Evolutionary conservation across 64 coral and sea anemone genomes (phyloP), one percentile per base, ranked within the genome.

Genomic region (Dendronephthya gigantea): DNA sequence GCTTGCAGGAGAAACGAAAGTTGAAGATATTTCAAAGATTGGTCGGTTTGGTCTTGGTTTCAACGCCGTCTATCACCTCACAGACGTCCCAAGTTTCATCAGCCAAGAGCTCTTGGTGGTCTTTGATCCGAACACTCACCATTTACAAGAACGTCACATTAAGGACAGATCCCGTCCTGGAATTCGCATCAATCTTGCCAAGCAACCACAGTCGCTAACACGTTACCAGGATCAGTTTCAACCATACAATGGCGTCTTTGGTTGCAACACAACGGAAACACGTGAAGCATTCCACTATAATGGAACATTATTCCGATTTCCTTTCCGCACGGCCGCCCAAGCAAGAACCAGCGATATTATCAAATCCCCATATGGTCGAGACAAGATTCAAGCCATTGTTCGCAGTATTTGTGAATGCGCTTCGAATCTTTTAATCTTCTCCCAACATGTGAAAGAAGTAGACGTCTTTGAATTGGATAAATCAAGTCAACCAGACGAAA

Each of bases 1-100:
- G 82, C 85, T 96, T 22, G 93, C 90, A n/a, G 93, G 90, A 82
- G 93, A 90, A 39, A 96, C 93, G 25, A 96, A 96, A 48, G 92
- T 87, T 82, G 84, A 96, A 87, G 90, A 96, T 17, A 68, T 90
- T 30, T 87, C 87, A 49, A 96, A 96, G 37, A 96, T 96, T 59
- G 93, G 93, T 76, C 41, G 41, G 41, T 45, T 45, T 45, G 41
- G 41, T 6, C 41, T 45, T 45, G 41, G 41, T 45, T 45, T 96
- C 29, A 96, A 91, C 47, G 91, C 93, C 2, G 90, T 96, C 22
- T 96, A 96, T 27, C 93, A 96, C 41, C 41, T 45, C 41, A 45
- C 41, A 45, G 41, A 45, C 11, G 41, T 45, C 4, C 41, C 41
- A 11, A 92, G 93, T 82, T 96, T 96, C 58, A 65, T 96, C 14